phyloP scores from a whole-genome alignment of 1,140 invertebrate species.

The Formica selysi region DNA sequence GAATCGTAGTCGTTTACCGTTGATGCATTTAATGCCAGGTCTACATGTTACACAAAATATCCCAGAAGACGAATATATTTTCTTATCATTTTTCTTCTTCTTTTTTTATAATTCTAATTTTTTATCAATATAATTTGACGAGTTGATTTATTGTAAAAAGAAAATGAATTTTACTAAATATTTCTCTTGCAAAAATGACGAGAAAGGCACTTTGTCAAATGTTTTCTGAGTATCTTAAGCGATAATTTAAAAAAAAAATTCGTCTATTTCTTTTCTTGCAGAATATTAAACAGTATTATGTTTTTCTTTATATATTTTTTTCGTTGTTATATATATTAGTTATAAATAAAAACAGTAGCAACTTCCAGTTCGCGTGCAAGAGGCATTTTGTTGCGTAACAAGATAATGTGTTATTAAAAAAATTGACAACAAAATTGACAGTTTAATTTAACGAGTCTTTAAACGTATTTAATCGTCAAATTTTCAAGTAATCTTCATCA shows the following conservation, averaged over 20 bases:
- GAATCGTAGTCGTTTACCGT: conserved; percentile 27
- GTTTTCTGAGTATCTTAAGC: not conserved
- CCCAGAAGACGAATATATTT: not conserved
- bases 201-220: not conserved
- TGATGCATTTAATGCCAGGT: conserved; percentile 24
- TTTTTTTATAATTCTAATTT: conserved; percentile 15
- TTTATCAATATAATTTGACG: not conserved
- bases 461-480: conserved; percentile 25
- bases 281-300: not conserved
- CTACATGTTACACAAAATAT: not conserved
- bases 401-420: conserved; percentile 4
- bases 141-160: not conserved
- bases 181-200: not conserved
- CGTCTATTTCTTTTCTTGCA: no score
- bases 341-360: not conserved
- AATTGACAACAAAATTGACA: not conserved
- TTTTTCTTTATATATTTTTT: not conserved
- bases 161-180: not conserved
- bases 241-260: not conserved
- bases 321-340: not conserved
- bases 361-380: conserved; percentile 16
- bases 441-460: not conserved
- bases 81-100: not conserved
- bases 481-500: conserved; percentile 25
- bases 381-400: conserved; percentile 29